Percentiles rank a stretch among this genome's conserved stretches.
Evolutionary conservation across 2,888 invertebrate genomes (phyloP).

Genomic region (Copidosoma aretas): DNA sequence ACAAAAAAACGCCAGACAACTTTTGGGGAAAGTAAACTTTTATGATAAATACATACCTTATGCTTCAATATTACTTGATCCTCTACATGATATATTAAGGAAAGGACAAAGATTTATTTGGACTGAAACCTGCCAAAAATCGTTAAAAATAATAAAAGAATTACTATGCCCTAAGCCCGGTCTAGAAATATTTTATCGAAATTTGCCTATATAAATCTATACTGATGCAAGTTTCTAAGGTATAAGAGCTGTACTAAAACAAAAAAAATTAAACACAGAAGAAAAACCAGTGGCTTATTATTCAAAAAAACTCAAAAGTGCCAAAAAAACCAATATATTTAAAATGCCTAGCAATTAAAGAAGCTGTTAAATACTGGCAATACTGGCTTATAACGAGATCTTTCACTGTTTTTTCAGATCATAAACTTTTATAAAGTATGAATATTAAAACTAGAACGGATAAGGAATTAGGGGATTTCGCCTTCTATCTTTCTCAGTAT

Average conservation of each 20-base stretch:
- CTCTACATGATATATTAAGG: neutral
- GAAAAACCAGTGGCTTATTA: neutral
- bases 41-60: neutral
- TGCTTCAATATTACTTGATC: neutral
- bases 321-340: neutral
- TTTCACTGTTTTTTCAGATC: neutral
- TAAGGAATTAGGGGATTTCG: neutral
- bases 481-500: no score
- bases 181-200: neutral
- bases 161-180: neutral
- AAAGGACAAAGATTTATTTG: neutral
- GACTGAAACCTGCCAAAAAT: slow-evolving; percentile 1
- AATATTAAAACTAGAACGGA: neutral
- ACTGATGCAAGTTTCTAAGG: neutral
- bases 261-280: neutral
- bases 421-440: neutral
- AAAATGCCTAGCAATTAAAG: neutral
- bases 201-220: neutral
- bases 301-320: neutral
- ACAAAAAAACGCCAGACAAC: no score
- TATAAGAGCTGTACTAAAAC: neutral
- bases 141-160: neutral
- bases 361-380: slow-evolving; percentile 1
- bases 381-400: neutral
- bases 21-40: neutral